Evolutionary conservation across 37 sponge, comb jelly and placozoan genomes (phyloP), one percentile per base, ranked within the genome.

Genomic region (Tethya wilhelma): DNA sequence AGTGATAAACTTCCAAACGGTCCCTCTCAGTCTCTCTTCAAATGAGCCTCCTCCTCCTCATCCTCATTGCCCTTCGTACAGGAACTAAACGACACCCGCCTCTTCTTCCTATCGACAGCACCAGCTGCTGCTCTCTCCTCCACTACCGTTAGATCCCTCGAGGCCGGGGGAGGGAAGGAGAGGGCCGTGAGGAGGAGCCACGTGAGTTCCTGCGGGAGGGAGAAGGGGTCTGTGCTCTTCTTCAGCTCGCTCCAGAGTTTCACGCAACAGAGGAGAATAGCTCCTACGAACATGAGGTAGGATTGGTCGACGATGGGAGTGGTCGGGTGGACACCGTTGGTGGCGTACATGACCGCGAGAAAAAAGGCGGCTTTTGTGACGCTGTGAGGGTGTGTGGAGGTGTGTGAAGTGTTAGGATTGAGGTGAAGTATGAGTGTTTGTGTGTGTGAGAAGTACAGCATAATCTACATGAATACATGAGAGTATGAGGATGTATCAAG

Each of bases 331-430:
- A 38, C 45, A 26, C 64, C 65, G 38, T 82, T 73, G 60, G 62
- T 73, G 11, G 82, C 82, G 29, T 64, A 44, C 37, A 82, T 12
- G 2, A 53, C 36, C 0, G 60, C 82, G 25, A 72, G 64, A 33
- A 40, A n/a, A 40, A 82, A 73, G 31, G 73, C 46, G 1, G 82
- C 58, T 44, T 82, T 82, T 23, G 82, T 82, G 25, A 64, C 45
- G 40, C 82, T 82, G 64, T n/a, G n/a, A n/a, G n/a, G 36, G 43
- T n/a, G 22, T 2, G 36, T 44, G 46, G 40, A 9, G 44, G 39
- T 7, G 39, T 9, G 26, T 8, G 39, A 67, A 33, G 26, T 8
- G 39, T 8, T 26, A 67, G 36, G 30, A 43, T 19, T 26, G 45
- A 2, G 39, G 25, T n/a, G 29, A 44, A 70, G 46, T 19, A 14